Base-by-base conservation (phyloP, 1,140 invertebrate genomes). In the Bombus vancouverensis region DNA sequence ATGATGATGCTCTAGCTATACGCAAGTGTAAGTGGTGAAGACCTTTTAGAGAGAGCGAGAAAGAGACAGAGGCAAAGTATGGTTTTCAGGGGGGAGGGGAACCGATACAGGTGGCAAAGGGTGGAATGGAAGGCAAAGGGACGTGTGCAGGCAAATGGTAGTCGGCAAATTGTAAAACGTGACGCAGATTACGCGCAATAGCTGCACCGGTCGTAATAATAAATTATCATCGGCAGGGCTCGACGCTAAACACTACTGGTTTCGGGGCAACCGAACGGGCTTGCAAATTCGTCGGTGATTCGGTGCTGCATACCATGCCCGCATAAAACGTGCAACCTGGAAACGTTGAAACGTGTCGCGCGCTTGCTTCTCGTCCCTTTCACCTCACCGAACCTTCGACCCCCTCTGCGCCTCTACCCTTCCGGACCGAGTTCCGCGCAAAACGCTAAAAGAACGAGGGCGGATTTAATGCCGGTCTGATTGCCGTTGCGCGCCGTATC, bases 131-230 rank as follows among this genome's bases (percentile, higher is more conserved):
- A 53, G 47, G 9, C 1, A 15, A 59, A 28, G 13, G 44, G 53
- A 3, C 6, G 25, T 32, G 10, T 9, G 8, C n/a, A 37, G 44
- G n/a, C 15, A 47, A 47, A 68, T 32, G 77, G 12, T 15, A 44
- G 62, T 57, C 59, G 81, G 89, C 82, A 93, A 93, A 93, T 93
- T 93, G 92, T 92, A 91, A 94, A 93, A 93, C 90, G 92, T 91
- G 88, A 92, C 83, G 87, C 91, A 91, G 92, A 94, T 94, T 93
- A 93, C 90, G 86, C 83, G 85, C 87, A 91, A 90, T 89, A 91
- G 73, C 86, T 78, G 85, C 80, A 59, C 68, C 44, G 70, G n/a
- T 37, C 42, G 87, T 92, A 91, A 92, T 91, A 93, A 94, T 93
- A 93, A 93, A 94, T 93, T 93, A 93, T 93, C 91, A 93, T 93